These are phyloP conservation scores for Mythimna impura DNA, from an alignment of 2,888 invertebrate genomes.

Conservation along the genomic window DNA sequence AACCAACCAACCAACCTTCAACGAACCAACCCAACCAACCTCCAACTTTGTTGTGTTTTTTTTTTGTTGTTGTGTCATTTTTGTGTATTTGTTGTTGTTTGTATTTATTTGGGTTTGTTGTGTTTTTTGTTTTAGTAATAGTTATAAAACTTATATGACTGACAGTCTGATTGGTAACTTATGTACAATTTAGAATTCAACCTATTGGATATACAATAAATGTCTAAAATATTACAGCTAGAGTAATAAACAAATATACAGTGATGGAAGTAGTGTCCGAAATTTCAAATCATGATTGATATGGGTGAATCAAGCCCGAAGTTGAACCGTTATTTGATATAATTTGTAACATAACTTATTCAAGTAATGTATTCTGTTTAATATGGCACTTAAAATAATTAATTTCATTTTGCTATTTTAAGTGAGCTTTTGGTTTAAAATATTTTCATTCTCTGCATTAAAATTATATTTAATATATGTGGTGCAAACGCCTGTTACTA, in stretches of 20 bases:
- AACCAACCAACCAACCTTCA: too few species aligned
- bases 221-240: neutral
- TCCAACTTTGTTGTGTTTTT: too few species aligned
- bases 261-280: neutral
- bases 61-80: too few species aligned
- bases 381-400: slow-evolving; percentile 29
- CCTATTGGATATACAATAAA: neutral
- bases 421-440: slow-evolving; percentile 30
- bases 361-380: slow-evolving; percentile 11
- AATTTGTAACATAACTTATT: neutral
- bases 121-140: too few species aligned
- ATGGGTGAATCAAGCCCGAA: neutral
- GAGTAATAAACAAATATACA: neutral
- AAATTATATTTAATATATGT: slow-evolving; percentile 17
- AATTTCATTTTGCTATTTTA: slow-evolving; percentile 49
- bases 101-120: too few species aligned
- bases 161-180: neutral
- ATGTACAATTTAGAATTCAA: neutral
- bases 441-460: slow-evolving; percentile 30
- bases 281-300: neutral
- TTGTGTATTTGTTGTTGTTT: too few species aligned
- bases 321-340: neutral
- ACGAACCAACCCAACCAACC: too few species aligned
- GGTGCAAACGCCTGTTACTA: slow-evolving; percentile 26
- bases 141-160: neutral